Conservation (phyloP, 2,888 invertebrate species). For the Campoplex nolae region DNA sequence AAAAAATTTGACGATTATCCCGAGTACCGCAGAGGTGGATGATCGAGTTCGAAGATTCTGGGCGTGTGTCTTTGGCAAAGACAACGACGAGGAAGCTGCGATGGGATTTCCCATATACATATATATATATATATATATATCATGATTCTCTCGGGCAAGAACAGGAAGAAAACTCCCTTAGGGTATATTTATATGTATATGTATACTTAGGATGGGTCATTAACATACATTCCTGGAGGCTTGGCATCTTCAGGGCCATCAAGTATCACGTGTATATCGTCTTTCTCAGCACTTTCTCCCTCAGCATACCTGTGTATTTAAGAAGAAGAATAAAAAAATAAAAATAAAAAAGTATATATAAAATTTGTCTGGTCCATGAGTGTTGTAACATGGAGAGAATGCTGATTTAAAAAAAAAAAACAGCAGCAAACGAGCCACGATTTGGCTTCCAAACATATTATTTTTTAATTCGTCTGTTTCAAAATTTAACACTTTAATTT, state of each 20-base stretch:
- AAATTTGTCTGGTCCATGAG: background rate
- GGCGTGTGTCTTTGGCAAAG: conserved; percentile 32
- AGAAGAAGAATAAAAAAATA: background rate
- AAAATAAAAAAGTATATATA: background rate
- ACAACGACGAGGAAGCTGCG: conserved; percentile 11
- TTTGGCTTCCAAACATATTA: background rate
- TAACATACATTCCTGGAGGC: conserved; percentile 77
- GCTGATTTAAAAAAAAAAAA: background rate
- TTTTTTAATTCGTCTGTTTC: background rate
- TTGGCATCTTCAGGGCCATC: conserved; percentile 74
- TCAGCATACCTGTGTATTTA: background rate
- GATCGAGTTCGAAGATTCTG: conserved; percentile 53
- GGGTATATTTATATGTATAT: conserved; percentile 39
- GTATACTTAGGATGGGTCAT: conserved; percentile 68
- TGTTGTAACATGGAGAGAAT: background rate
- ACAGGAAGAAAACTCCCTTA: background rate
- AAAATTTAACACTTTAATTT: background rate
- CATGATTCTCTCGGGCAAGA: background rate
- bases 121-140: too few species aligned
- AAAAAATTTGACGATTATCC: background rate
- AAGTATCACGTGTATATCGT: conserved; percentile 32
- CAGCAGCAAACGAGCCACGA: background rate
- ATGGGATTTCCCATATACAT: conserved; percentile 4
- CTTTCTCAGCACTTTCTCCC: conserved; percentile 61
- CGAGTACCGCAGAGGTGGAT: conserved; percentile 27